These are phyloP conservation scores for Aythya baeri DNA, from an alignment of 2,113 vertebrate genomes.

Conservation along the genomic window DNA sequence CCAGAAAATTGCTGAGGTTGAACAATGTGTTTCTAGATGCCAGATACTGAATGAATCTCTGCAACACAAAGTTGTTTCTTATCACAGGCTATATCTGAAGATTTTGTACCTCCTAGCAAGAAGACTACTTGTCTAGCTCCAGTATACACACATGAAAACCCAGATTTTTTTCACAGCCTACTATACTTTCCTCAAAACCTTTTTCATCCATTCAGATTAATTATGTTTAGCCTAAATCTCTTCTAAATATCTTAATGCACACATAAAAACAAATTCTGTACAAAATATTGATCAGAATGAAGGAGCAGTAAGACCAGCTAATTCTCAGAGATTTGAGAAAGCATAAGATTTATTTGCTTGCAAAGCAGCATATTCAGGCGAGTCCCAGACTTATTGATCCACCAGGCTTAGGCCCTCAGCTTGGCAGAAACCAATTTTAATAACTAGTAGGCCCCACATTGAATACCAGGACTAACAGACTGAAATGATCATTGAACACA, in stretches of 20 bases:
- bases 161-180: background rate
- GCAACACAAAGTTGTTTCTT: slow-evolving; percentile 65
- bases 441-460: background rate
- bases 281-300: background rate
- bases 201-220: background rate
- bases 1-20: slow-evolving; percentile 99
- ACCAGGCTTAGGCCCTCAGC: background rate
- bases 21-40: slow-evolving; percentile 99
- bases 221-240: background rate
- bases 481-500: background rate
- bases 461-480: background rate
- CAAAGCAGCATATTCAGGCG: background rate
- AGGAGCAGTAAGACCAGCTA: background rate
- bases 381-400: background rate
- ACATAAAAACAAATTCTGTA: background rate
- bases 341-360: background rate
- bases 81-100: background rate
- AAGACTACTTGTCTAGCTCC: background rate
- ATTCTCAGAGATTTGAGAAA: background rate
- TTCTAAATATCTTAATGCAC: background rate
- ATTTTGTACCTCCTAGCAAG: background rate
- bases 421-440: background rate
- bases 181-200: background rate
- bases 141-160: background rate
- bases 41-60: slow-evolving; percentile 99